These are phyloP conservation scores for Operophtera brumata DNA, from an alignment of 2,888 invertebrate species.

Conservation along the genomic window DNA sequence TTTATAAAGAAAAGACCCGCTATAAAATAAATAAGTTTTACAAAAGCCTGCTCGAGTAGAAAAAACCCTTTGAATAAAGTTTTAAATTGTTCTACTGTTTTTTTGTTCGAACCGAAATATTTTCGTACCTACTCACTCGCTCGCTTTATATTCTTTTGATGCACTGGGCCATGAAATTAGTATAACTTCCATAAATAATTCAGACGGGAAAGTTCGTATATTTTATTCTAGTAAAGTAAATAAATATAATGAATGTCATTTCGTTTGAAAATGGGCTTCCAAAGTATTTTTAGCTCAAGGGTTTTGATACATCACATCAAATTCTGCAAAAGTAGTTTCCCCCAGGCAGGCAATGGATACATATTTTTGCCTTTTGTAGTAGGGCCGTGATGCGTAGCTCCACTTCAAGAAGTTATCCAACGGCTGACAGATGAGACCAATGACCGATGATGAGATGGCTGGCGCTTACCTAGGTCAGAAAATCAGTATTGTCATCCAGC, in stretches of 20 bases:
- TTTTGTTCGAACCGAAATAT: conserved; percentile 3
- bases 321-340: too few species aligned
- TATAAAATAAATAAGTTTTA: conserved; percentile 22
- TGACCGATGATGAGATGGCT: too few species aligned
- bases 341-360: too few species aligned
- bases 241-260: background rate
- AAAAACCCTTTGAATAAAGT: conserved; percentile 23
- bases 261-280: background rate
- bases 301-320: too few species aligned
- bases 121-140: background rate
- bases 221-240: background rate
- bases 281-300: too few species aligned
- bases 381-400: too few species aligned
- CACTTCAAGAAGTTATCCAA: too few species aligned
- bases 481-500: too few species aligned
- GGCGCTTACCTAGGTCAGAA: too few species aligned
- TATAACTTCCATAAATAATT: background rate
- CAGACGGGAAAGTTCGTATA: background rate
- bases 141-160: conserved; percentile 6
- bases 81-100: conserved; percentile 19
- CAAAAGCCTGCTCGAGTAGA: conserved; percentile 20
- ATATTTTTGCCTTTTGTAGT: too few species aligned
- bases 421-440: too few species aligned
- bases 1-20: conserved; percentile 16
- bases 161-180: conserved; percentile 1